Conservation (phyloP, 1,140 invertebrate genomes). For the Aricia agestis region DNA sequence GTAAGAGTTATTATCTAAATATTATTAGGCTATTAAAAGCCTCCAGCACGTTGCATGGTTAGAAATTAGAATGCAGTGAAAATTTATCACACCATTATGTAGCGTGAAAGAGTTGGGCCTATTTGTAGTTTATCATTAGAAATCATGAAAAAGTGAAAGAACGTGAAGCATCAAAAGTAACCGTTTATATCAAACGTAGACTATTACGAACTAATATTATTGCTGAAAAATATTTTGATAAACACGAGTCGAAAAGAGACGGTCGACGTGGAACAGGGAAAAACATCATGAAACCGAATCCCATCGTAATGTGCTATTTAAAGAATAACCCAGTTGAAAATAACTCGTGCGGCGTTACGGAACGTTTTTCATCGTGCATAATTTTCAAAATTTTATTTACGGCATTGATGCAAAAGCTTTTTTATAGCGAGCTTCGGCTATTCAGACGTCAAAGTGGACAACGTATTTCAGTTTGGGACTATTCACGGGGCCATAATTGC, state of each 20-base stretch:
- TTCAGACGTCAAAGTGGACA: conserved; percentile 32
- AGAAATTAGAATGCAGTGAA: no score
- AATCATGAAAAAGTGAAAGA: background rate
- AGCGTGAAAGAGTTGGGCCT: no score
- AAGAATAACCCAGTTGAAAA: conserved; percentile 74
- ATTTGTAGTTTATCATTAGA: no score
- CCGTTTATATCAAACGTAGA: background rate
- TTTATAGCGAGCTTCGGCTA: conserved; percentile 33
- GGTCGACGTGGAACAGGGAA: conserved; percentile 61
- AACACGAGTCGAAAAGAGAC: conserved; percentile 45
- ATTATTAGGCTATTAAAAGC: no score
- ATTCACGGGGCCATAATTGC: conserved; percentile 18
- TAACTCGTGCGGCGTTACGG: conserved; percentile 64
- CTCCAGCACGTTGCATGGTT: no score
- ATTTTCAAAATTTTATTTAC: conserved; percentile 73
- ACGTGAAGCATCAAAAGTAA: background rate
- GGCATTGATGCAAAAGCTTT: conserved; percentile 58
- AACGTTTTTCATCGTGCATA: conserved; percentile 66
- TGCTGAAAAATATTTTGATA: background rate
- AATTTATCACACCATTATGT: no score
- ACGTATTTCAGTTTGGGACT: conserved; percentile 18
- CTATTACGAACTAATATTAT: background rate
- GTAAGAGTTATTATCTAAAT: no score
- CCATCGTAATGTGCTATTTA: conserved; percentile 75
- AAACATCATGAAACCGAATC: conserved; percentile 73